Base-by-base conservation (phyloP, 2,113 vertebrate species). In the Perca schrenkii region DNA sequence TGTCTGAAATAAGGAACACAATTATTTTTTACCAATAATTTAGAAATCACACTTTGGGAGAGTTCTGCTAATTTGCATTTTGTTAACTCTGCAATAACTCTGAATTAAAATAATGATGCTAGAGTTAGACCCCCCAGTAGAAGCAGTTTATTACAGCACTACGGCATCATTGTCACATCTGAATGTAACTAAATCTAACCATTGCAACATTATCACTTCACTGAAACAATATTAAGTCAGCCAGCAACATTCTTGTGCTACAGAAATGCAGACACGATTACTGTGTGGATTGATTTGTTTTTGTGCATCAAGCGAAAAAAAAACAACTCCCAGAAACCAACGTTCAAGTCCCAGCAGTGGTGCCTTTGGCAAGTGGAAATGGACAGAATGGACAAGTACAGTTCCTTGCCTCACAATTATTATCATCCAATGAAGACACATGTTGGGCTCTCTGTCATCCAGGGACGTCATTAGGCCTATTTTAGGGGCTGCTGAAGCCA, bases 21-120 rank as follows among this genome's bases (percentile, higher is more conserved):
- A 56, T 8, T 0, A 15, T 54, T 34, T 19, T 80, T 61, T 69
- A 63, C 31, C 4, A 0, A 69, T 17, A 57, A 1, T 10, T 62
- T n/a, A 47, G 47, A 25, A 54, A 31, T 46, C 21, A 50, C 0
- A 40, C 56, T 43, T 3, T 54, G n/a, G 52, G 19, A n/a, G 22
- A 34, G 31, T 2, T 3, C 6, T 7, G 53, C n/a, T 57, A 21
- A 62, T 86, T 66, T 43, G 25, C 36, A 50, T 75, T n/a, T n/a
- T 53, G n/a, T 43, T 25, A 49, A 49, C 62, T 71, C 64, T 22
- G 22, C 40, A 64, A 40, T 68, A 15, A 19, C 16, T 28, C 16
- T 15, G 14, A 77, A 64, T 77, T 62, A 28, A 78, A 83, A 80
- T 2, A 63, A 63, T 21, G 8, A 17, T n/a, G 46, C 40, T 8